Conservation (phyloP, 2,797 vertebrate genomes). For the Toxotes lorentzi region DNA sequence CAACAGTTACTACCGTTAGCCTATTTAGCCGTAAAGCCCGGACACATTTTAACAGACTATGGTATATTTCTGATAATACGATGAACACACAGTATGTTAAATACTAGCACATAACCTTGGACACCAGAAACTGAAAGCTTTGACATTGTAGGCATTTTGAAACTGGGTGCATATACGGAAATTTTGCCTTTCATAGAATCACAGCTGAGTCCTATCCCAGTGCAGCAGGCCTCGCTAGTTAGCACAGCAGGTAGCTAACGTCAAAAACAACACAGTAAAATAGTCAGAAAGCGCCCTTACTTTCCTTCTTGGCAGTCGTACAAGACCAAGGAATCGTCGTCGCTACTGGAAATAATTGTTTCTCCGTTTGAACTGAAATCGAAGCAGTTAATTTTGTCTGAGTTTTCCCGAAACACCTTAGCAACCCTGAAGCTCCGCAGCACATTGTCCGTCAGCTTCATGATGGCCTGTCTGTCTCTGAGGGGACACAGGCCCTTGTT, state of each 20-base stretch:
- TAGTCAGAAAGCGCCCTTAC: slow-evolving; percentile 82
- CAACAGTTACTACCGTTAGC: neutral
- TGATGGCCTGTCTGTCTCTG: slow-evolving; percentile 81
- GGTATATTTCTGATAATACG: neutral
- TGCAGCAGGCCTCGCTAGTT: slow-evolving; percentile 71
- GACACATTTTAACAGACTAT: fast-evolving
- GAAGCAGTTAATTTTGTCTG: slow-evolving; percentile 99
- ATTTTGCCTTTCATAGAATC: neutral
- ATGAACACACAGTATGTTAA: fast-evolving
- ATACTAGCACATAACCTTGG: neutral
- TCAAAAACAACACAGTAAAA: slow-evolving; percentile 43
- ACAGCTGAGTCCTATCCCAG: slow-evolving; percentile 19
- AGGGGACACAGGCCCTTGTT: slow-evolving; percentile 67
- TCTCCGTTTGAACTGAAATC: slow-evolving; percentile 98
- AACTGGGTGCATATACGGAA: neutral
- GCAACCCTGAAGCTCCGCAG: slow-evolving; percentile 98
- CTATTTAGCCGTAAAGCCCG: neutral
- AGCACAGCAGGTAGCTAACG: slow-evolving; percentile 62
- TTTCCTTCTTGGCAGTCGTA: slow-evolving; percentile 99
- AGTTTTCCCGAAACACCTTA: slow-evolving; percentile 98
- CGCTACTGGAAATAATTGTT: slow-evolving; percentile 98
- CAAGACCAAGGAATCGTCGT: slow-evolving; percentile 97
- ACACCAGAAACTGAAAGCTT: neutral
- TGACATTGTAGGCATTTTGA: neutral
- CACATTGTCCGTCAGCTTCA: slow-evolving; percentile 99